Evolutionary conservation across 1,140 invertebrate species (phyloP).

Genomic region (Galendromus occidentalis): DNA sequence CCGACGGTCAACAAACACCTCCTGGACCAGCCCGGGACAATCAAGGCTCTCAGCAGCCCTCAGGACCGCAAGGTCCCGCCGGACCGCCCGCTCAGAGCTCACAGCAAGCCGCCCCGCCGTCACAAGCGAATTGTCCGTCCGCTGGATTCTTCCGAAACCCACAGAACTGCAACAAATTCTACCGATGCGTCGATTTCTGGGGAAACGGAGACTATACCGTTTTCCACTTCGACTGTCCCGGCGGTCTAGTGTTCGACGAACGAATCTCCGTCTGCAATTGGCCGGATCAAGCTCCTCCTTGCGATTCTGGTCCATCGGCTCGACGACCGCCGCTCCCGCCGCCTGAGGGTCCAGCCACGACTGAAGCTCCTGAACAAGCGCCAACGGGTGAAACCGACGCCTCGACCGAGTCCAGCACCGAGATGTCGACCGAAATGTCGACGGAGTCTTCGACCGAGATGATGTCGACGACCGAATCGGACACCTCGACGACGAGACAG

Average conservation of each 20-base stretch:
- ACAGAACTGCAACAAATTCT: conserved; percentile 34
- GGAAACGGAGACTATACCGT: conserved; percentile 32
- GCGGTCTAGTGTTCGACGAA: conserved; percentile 28
- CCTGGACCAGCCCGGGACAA: background rate
- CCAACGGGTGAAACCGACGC: background rate
- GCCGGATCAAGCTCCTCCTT: conserved; percentile 17
- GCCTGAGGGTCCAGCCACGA: background rate
- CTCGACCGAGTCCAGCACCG: background rate
- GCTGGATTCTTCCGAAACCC: conserved; percentile 44
- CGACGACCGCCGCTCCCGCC: background rate
- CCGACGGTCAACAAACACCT: background rate
- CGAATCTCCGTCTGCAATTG: conserved; percentile 22
- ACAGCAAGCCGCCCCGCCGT: conserved; percentile 21
- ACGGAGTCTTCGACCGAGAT: background rate
- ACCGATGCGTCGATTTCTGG: conserved; percentile 39
- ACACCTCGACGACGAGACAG: background rate
- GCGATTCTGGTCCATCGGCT: background rate
- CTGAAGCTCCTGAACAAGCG: background rate
- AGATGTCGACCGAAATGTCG: background rate
- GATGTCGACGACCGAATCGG: background rate
- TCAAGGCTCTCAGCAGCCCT: background rate
- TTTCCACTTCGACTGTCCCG: conserved; percentile 27
- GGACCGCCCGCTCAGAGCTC: conserved; percentile 13
- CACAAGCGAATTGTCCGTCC: conserved; percentile 28
- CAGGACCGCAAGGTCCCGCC: conserved; percentile 14